phyloP scores from a whole-genome alignment of 2,888 invertebrate species.

The Brenthis ino region DNA sequence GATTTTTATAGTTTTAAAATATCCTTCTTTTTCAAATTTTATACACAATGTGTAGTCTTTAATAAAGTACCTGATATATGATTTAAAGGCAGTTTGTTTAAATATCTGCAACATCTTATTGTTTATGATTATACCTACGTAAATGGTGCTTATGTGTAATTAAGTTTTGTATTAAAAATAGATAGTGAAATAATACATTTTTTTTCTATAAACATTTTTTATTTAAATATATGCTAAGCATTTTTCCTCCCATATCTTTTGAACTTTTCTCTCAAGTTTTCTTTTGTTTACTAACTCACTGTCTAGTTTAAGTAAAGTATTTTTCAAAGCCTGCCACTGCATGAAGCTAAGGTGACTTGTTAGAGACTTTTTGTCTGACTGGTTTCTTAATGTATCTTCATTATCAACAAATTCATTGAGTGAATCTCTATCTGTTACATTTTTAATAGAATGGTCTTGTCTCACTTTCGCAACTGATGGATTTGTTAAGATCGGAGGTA shows the following conservation, averaged over 20 bases:
- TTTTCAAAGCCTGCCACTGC: constrained; percentile 80
- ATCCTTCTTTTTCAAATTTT: constrained; percentile 14
- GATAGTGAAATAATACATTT: constrained; percentile 43
- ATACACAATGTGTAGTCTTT: constrained; percentile 39
- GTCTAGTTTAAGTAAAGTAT: constrained; percentile 57
- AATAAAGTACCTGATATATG: constrained; percentile 58
- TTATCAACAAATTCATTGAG: constrained; percentile 60
- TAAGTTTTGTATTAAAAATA: constrained; percentile 45
- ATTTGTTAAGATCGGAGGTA: constrained; percentile 33
- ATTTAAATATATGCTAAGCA: constrained; percentile 63
- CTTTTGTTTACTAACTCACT: constrained; percentile 52
- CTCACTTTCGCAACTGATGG: constrained; percentile 30
- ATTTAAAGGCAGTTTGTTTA: constrained; percentile 40
- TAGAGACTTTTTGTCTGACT: constrained; percentile 54
- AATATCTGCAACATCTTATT: constrained; percentile 35
- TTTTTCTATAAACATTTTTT: constrained; percentile 52
- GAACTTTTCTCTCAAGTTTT: constrained; percentile 65
- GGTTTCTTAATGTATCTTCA: constrained; percentile 65
- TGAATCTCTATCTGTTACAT: constrained; percentile 53
- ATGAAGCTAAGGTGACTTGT: constrained; percentile 76
- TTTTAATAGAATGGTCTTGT: constrained; percentile 51
- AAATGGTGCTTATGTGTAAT: constrained; percentile 63
- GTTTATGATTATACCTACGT: constrained; percentile 48
- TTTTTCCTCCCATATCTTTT: constrained; percentile 73
- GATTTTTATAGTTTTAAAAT: constrained; percentile 8